Conservation (phyloP, 2,113 vertebrate species). For the Hippocampus abdominalis region DNA sequence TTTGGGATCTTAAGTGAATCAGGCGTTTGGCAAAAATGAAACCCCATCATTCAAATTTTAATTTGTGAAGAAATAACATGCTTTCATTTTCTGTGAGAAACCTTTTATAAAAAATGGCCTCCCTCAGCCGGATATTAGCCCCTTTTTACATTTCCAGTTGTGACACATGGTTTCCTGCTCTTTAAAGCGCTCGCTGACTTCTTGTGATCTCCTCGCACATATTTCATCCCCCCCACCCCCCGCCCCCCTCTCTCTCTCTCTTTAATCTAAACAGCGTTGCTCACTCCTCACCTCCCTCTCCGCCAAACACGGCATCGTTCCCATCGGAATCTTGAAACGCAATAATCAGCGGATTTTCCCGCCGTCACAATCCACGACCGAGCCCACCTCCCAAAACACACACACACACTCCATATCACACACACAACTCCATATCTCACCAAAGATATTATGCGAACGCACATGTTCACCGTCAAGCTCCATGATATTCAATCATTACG, state of each 20-base stretch:
- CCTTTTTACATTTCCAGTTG: conserved; percentile 1
- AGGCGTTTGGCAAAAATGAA: background rate
- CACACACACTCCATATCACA: no score
- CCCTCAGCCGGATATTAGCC: background rate
- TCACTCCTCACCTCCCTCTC: conserved; percentile 19
- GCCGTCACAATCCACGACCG: conserved; percentile 10
- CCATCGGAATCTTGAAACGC: conserved; percentile 22
- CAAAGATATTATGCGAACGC: background rate
- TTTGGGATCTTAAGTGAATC: no score
- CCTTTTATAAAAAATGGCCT: background rate
- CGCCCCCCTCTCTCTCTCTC: background rate
- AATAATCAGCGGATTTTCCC: conserved; percentile 47
- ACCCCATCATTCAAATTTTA: background rate
- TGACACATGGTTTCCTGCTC: conserved; percentile 10
- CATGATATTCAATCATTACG: conserved; percentile 4
- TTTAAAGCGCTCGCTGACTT: conserved; percentile 2
- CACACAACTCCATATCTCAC: conserved; percentile 5
- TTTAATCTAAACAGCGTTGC: conserved; percentile 25
- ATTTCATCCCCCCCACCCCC: background rate
- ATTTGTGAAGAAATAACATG: background rate
- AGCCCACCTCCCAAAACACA: background rate
- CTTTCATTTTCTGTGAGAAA: background rate
- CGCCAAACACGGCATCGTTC: conserved; percentile 24
- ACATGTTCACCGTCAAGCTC: background rate
- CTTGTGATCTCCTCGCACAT: background rate